These are phyloP conservation scores for Pelagia noctiluca DNA, from an alignment of 30 jellyfish, hydroid and myxozoan species.

Conservation along the genomic window DNA sequence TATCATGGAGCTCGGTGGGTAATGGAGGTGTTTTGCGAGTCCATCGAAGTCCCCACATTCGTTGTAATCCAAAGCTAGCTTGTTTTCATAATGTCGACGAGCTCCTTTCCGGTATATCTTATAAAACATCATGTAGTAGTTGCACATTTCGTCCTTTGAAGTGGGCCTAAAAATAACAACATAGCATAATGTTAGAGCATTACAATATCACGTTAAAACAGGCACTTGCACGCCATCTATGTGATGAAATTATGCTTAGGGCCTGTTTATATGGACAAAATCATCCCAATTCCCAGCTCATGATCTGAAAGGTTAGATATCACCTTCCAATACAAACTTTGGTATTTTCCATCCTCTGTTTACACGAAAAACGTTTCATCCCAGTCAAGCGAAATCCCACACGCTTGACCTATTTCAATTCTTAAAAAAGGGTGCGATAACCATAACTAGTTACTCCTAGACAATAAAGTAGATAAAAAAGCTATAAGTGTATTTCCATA, in stretches of 20 bases:
- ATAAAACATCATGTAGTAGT: conserved; percentile 81
- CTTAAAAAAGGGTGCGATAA: no score
- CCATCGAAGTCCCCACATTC: conserved; percentile 35
- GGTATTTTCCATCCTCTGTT: no score
- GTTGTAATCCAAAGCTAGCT: conserved; percentile 13
- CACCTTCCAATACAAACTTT: no score
- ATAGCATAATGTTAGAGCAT: conserved; percentile 2
- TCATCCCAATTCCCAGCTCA: no score
- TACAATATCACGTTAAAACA: neutral
- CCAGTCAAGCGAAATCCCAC: no score
- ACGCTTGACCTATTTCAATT: no score
- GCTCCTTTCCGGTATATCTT: conserved; percentile 38
- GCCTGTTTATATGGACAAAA: no score
- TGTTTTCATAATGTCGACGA: neutral
- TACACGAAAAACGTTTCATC: no score
- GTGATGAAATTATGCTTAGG: neutral
- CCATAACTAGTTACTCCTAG: no score
- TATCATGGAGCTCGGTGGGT: conserved; percentile 66
- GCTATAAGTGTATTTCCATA: no score
- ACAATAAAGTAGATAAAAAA: no score
- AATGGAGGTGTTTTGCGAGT: conserved; percentile 28
- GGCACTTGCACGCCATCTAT: neutral
- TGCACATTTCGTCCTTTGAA: conserved; percentile 90
- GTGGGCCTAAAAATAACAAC: conserved; percentile 44
- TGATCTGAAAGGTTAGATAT: no score